Conservation (phyloP, 2,113 vertebrate genomes). For the Urocitellus parryii region DNA sequence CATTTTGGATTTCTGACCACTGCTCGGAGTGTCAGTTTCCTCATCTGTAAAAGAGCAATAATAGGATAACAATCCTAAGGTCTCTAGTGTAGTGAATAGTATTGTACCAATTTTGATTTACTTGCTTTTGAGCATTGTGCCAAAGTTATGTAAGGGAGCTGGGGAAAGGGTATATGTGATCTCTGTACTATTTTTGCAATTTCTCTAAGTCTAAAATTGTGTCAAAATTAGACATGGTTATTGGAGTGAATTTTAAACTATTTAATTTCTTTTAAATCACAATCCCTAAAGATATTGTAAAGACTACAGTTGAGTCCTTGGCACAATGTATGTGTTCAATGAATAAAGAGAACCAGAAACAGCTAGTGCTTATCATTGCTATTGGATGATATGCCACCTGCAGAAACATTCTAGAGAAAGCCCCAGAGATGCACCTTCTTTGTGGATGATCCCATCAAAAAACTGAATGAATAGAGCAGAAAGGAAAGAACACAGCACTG, state of each 20-base stretch:
- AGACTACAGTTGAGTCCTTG: background rate
- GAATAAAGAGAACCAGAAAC: background rate
- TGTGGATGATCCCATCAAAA: constrained; percentile 31
- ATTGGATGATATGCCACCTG: background rate
- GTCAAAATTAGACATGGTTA: background rate
- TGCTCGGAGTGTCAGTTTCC: background rate
- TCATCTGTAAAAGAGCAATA: background rate
- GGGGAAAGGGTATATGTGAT: background rate
- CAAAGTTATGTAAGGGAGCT: background rate
- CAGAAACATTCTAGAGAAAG: background rate
- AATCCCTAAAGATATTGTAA: background rate
- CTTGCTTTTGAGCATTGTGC: background rate
- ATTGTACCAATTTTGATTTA: background rate
- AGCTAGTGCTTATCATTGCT: background rate
- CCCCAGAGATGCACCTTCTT: background rate
- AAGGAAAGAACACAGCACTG: background rate
- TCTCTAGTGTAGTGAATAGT: background rate
- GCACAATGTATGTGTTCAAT: background rate
- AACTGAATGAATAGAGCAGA: background rate
- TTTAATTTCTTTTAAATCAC: background rate
- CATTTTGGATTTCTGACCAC: constrained; percentile 37
- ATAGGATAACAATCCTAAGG: background rate
- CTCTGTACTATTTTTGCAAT: background rate
- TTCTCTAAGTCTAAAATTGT: background rate
- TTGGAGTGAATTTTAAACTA: background rate